phyloP scores from a whole-genome alignment of 2,888 invertebrate genomes.

The Drosophila nr. fundita region DNA sequence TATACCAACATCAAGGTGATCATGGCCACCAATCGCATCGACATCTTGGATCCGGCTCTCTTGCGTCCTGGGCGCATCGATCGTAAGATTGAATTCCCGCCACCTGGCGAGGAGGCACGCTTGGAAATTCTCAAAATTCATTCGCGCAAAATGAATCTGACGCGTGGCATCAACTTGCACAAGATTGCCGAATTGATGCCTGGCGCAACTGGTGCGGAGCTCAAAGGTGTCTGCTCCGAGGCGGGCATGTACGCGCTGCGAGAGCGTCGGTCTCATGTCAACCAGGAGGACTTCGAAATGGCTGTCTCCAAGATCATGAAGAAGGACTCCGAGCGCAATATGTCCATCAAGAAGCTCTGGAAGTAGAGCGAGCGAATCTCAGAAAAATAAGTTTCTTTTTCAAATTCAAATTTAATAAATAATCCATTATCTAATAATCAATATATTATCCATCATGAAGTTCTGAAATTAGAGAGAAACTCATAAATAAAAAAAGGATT shows the following conservation, averaged over 20 bases:
- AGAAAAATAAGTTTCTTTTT: neutral
- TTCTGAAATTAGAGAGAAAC: neutral
- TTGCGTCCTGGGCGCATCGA: slow-evolving; percentile 99
- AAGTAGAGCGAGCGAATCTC: slow-evolving; percentile 87
- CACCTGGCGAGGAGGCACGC: slow-evolving; percentile 99
- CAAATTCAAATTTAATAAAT: neutral
- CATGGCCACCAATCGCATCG: slow-evolving; percentile 99
- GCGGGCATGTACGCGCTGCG: slow-evolving; percentile 99
- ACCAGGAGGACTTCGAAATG: slow-evolving; percentile 99
- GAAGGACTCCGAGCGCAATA: slow-evolving; percentile 99
- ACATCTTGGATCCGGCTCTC: slow-evolving; percentile 98
- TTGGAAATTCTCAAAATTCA: slow-evolving; percentile 99
- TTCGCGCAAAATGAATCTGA: slow-evolving; percentile 99
- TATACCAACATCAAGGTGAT: slow-evolving; percentile 99
- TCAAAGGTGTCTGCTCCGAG: slow-evolving; percentile 99
- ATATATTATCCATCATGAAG: neutral
- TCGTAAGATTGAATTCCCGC: slow-evolving; percentile 99
- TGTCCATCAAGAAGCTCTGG: slow-evolving; percentile 99
- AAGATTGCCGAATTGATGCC: slow-evolving; percentile 99
- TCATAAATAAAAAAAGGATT: neutral
- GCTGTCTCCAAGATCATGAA: slow-evolving; percentile 99
- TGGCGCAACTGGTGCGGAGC: slow-evolving; percentile 96
- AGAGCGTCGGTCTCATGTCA: slow-evolving; percentile 98
- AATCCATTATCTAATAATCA: neutral
- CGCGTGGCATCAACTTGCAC: slow-evolving; percentile 97